Evolutionary conservation across 2,797 vertebrate genomes (phyloP).

Genomic region (Spea hammondii): DNA sequence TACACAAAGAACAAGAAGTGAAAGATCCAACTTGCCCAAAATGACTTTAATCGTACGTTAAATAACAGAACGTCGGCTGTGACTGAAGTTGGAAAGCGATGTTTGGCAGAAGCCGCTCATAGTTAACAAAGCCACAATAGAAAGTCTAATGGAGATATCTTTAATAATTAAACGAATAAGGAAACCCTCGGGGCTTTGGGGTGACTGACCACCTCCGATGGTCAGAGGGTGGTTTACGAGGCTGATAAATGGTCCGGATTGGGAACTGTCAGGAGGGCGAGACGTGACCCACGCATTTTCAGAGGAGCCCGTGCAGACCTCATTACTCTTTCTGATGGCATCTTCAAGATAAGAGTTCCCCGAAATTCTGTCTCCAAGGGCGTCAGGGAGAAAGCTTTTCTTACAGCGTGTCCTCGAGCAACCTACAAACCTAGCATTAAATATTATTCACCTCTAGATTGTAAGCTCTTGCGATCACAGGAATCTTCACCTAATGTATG

Average conservation of each 20-base stretch:
- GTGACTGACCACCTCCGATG: neutral
- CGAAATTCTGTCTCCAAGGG: neutral
- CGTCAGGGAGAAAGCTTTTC: neutral
- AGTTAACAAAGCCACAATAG: too few species aligned
- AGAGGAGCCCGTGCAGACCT: neutral
- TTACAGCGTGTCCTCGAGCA: too few species aligned
- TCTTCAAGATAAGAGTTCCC: neutral
- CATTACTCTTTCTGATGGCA: neutral
- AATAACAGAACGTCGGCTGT: too few species aligned
- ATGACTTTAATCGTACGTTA: too few species aligned
- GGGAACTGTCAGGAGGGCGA: slow-evolving; percentile 17
- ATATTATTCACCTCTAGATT: too few species aligned
- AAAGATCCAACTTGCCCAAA: too few species aligned
- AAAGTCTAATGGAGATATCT: neutral
- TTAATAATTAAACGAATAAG: slow-evolving; percentile 1
- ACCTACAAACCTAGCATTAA: too few species aligned
- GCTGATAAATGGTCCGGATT: slow-evolving; percentile 34
- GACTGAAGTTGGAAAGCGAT: too few species aligned
- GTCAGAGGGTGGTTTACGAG: neutral
- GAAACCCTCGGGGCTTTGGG: slow-evolving; percentile 21
- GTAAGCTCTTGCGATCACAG: too few species aligned
- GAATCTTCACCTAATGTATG: too few species aligned
- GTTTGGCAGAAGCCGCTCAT: too few species aligned
- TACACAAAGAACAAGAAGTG: too few species aligned
- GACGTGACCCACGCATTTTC: neutral